Evolutionary conservation across 37 sponge, comb jelly and placozoan genomes (phyloP), one percentile per base, ranked within the genome.

Genomic region (Dysidea cf. avara): DNA sequence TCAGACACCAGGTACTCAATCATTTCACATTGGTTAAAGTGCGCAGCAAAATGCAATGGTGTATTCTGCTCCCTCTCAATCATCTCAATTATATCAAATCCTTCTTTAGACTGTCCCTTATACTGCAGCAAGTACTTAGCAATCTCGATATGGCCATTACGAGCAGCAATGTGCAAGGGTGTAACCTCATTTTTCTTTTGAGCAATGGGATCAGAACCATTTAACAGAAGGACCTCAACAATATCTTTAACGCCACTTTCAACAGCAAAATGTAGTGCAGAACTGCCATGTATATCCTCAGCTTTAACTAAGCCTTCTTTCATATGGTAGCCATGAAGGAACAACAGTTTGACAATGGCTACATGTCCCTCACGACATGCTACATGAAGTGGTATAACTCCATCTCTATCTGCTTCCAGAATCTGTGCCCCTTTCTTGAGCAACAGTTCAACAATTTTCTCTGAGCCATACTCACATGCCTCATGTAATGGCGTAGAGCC

Each of bases 21-120:
- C 89, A 94, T 94, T 24, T 83, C 64, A 47, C 46, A 67, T n/a
- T 87, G 76, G 68, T 87, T 83, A 39, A 72, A 33, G 68, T 77
- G 52, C 36, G 92, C 96, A 16, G 96, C 96, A 55, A 78, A 75
- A 53, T 95, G 96, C 13, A 95, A 76, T 1, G 96, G 92, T 7
- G 96, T 87, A 56, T 61, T 50, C 18, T 67, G 71, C 18, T 81
- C 48, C 51, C 28, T 47, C 22, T 91, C 86, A 9, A 31, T 12
- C 4, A 56, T 69, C 28, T 84, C 62, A 26, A 87, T 18, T n/a
- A n/a, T n/a, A n/a, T n/a, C n/a, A n/a, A n/a, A n/a, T n/a, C n/a
- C n/a, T n/a, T n/a, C n/a, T 26, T 76, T 58, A 17, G 48, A 51
- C 22, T 53, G 21, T 14, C 64, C 78, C 6, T 74, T 40, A 14